Percentiles rank a stretch among this genome's conserved stretches.
Conservation (phyloP, 2,113 vertebrate species). For the Nothobranchius kuhntae region DNA sequence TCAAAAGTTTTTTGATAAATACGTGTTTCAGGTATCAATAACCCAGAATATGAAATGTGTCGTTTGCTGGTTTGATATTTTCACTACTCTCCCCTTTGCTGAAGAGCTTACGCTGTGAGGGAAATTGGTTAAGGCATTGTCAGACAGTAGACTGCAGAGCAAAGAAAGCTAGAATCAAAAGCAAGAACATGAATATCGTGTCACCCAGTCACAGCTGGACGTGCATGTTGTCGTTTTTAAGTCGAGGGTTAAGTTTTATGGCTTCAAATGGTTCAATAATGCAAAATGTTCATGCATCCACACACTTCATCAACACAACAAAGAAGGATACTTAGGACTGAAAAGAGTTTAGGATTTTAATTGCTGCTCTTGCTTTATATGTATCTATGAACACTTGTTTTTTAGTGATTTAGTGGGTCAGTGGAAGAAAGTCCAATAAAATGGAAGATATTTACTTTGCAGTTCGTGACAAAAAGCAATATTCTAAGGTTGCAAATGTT, state of each 20-base stretch:
- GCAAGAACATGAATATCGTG: neutral
- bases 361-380: no score
- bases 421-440: no score
- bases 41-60: neutral
- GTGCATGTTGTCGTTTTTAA: neutral
- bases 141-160: neutral
- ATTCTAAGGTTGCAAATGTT: no score
- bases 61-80: conserved; percentile 5
- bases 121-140: conserved; percentile 3
- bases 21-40: neutral
- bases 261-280: no score
- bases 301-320: neutral
- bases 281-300: neutral
- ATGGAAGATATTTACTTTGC: no score
- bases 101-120: neutral
- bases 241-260: neutral
- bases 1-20: neutral
- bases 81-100: conserved; percentile 6
- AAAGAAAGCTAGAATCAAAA: neutral
- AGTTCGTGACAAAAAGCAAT: no score
- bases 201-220: neutral
- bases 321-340: no score
- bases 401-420: no score
- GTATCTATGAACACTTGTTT: no score
- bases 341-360: no score